These are phyloP conservation scores for Bellardia bayeri DNA, from an alignment of 2,888 invertebrate genomes.

Conservation along the genomic window DNA sequence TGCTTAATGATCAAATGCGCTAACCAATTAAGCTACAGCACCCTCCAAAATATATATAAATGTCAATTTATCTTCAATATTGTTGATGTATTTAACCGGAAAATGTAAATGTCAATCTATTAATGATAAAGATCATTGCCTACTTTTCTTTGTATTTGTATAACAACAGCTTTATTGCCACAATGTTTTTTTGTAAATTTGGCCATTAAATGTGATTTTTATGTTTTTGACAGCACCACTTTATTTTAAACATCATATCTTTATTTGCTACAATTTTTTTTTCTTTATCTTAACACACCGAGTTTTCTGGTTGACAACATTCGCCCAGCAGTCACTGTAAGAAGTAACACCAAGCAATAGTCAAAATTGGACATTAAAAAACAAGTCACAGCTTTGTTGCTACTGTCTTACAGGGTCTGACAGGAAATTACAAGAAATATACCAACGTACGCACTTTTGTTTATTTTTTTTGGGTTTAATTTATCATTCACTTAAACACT, in stretches of 20 bases:
- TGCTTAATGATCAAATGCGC: no score
- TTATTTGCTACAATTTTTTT: conserved; percentile 35
- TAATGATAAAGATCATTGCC: conserved; percentile 17
- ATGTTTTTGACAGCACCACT: conserved; percentile 23
- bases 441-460: conserved; percentile 22
- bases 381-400: conserved; percentile 91
- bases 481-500: neutral
- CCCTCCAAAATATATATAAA: no score
- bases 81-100: conserved; percentile 1
- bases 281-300: neutral
- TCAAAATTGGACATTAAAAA: conserved; percentile 78
- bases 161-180: no score
- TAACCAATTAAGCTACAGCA: no score
- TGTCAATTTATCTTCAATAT: no score
- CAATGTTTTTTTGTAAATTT: conserved; percentile 1
- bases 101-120: neutral
- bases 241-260: conserved; percentile 18
- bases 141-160: neutral
- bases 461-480: neutral
- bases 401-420: conserved; percentile 94
- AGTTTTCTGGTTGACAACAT: conserved; percentile 44
- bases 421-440: conserved; percentile 75
- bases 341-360: conserved; percentile 97
- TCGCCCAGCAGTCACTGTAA: conserved; percentile 93
- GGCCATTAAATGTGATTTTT: conserved; percentile 23